Conservation (phyloP, 2,113 vertebrate species). For the Pterocles orientalis region DNA sequence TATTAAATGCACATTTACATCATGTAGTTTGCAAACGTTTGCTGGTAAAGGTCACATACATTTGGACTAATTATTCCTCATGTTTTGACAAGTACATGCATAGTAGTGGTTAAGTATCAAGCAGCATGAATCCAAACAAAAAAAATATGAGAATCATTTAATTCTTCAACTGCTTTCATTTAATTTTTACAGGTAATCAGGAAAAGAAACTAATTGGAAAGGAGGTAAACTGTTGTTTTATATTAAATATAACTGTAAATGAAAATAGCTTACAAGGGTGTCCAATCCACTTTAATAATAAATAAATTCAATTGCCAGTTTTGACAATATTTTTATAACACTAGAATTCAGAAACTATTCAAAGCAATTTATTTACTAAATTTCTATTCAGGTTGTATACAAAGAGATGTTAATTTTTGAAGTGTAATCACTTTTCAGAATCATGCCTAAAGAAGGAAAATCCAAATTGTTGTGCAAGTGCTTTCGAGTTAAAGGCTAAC, state of each 20-base stretch:
- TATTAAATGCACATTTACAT: neutral
- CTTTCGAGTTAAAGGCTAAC: neutral
- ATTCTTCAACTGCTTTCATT: constrained; percentile 23
- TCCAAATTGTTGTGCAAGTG: neutral
- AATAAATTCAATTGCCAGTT: neutral
- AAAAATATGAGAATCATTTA: neutral
- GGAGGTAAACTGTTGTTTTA: neutral
- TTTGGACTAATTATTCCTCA: constrained; percentile 64
- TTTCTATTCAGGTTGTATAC: neutral
- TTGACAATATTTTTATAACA: neutral
- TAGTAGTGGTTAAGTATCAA: constrained; percentile 15
- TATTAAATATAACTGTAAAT: neutral
- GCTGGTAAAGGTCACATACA: constrained; percentile 39
- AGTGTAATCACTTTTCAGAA: neutral
- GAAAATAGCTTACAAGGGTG: neutral
- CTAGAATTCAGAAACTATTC: neutral
- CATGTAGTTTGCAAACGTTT: constrained; percentile 47
- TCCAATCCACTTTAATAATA: neutral
- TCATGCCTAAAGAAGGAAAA: neutral
- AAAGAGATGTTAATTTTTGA: neutral
- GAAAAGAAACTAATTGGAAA: neutral
- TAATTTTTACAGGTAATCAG: neutral
- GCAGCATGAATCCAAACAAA: constrained; percentile 47
- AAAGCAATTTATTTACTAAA: neutral
- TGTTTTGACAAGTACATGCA: constrained; percentile 61